Evolutionary conservation across 2,797 vertebrate genomes (phyloP), one percentile per base, ranked within the genome.

Genomic region (Microctenopoma lineatum): DNA sequence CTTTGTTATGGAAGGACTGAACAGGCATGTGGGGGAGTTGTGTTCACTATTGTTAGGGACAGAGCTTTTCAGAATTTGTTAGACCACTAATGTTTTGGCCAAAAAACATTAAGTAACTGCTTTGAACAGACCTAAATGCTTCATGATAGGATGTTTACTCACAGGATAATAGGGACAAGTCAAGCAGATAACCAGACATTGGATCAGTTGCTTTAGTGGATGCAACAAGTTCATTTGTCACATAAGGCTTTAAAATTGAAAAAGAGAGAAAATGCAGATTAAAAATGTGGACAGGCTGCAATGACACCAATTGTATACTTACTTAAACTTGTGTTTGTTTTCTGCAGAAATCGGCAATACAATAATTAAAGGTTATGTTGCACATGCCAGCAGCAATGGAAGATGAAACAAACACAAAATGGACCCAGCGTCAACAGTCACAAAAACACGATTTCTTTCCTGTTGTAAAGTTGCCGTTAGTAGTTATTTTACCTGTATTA

Each of bases 1-100:
- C 74, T 87, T 89, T 90, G 85, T 90, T 90, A 85, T 77, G 75
- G 66, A 75, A 63, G 71, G 66, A 83, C 56, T 48, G 72, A 69
- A 54, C 68, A 61, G 15, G 60, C 56, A 69, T 65, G 68, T 56
- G 15, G 80, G 75, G 66, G 65, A 86, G 75, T 80, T 78, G 41
- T 58, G 73, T 56, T 81, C 54, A 66, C 67, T 55, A 67, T 46
- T 70, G 74, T 81, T 42, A 54, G 58, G 52, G 11, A 0, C 41
- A 48, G 38, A 59, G 68, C 55, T 69, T 63, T 74, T 66, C 59
- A 68, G 58, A 56, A 39, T 77, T 59, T 76, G 62, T 83, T 48
- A 72, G 59, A 59, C 59, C 58, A 13, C 59, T 61, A 50, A 44
- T 59, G 55, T 66, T 59, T 79, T 58, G 34, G 18, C 32, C 45